Evolutionary conservation across 30 jellyfish, hydroid and myxozoan species (phyloP), one percentile per base, ranked within the genome.

Genomic region (Aurelia coerulea): DNA sequence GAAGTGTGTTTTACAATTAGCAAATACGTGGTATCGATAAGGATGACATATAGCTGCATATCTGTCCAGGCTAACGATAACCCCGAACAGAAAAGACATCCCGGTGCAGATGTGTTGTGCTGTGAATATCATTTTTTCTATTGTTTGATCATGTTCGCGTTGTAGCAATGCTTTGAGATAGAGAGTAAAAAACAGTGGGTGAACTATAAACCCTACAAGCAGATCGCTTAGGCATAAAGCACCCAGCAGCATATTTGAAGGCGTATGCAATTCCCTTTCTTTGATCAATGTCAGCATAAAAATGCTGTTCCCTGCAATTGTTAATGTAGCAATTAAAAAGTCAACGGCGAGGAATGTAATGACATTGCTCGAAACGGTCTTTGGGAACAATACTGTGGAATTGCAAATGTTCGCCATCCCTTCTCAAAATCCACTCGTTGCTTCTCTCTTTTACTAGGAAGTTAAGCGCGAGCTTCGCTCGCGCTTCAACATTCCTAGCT

Each of bases 231-330:
- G 12, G 29, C 75, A 68, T 63, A 81, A 54, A 13, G 91, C 91
- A 10, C 91, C 91, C 4, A 81, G 84, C 2, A 81, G 84, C 19
- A 68, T 54, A 46, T 81, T 81, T 69, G 91, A 68, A 12, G 91
- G 91, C 19, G 91, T 81, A 46, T 81, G 91, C 15, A 81, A 42
- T 5, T 49, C 7, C 56, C 91, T 49, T 15, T 4, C 68, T 52
- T 53, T 68, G 49, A 68, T 15, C 4, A 81, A 54, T 4, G 84
- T 54, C 11, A 68, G 59, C 7, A 81, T 13, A 60, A 68, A 81
- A 13, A 81, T 49, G 34, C 84, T 60, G 52, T 81, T 81, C n/a
- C 80, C 91, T n/a, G 72, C 53, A 37, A 81, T 68, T 8, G 91
- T 77, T 34, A 77, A 2, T 4, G 62, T 2, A 31, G 87, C 78